phyloP scores from a whole-genome alignment of 2,797 vertebrate species.

The Pangasius sanitwongsei region DNA sequence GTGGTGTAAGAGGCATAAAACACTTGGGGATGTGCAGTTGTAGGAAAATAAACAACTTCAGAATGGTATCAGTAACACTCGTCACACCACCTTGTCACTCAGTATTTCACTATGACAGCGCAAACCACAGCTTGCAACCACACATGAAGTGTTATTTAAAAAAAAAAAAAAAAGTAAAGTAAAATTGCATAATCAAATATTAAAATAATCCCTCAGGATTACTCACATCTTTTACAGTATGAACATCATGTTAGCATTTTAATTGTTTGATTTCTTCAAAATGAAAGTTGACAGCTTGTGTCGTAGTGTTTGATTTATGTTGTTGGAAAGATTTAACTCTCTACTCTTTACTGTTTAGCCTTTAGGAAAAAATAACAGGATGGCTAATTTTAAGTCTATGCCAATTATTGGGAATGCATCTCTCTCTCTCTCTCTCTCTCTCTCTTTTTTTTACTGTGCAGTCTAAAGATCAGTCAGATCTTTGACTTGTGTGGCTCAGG shows the following conservation, averaged over 20 bases:
- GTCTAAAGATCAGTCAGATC: slow-evolving; percentile 89
- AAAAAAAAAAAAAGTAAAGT: background rate
- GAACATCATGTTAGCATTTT: background rate
- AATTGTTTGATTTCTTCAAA: background rate
- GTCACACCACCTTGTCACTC: no score
- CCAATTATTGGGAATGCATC: slow-evolving; percentile 85
- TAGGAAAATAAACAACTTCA: background rate
- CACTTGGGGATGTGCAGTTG: background rate
- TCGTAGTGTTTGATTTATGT: background rate
- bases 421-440: slow-evolving; percentile 79
- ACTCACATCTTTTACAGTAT: background rate
- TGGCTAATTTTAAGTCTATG: background rate
- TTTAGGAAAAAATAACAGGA: background rate
- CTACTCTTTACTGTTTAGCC: background rate
- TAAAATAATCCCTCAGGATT: background rate
- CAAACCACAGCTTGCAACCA: background rate
- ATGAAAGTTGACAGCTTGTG: background rate
- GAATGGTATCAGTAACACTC: no score
- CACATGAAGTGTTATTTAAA: background rate
- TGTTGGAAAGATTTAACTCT: background rate
- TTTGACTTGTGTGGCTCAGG: slow-evolving; percentile 85
- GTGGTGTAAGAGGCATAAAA: background rate
- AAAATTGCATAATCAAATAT: background rate
- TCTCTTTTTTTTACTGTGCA: slow-evolving; percentile 87
- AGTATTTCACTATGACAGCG: background rate